Base-by-base conservation (phyloP, 2,888 invertebrate genomes). In the Erebia palarica region DNA sequence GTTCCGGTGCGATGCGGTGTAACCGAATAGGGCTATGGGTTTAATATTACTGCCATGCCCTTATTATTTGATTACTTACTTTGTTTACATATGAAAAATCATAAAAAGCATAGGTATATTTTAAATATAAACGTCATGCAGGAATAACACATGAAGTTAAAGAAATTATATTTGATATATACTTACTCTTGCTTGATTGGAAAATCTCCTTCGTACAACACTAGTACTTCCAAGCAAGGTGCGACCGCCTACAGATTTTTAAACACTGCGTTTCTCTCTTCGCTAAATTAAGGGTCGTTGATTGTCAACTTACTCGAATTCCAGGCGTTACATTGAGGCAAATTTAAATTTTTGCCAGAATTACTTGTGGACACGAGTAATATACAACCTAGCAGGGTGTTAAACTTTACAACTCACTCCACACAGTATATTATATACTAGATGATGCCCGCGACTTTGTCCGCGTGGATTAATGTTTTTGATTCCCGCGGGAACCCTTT, bases 181-280 rank as follows among this genome's bases (percentile, higher is more conserved):
- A 47, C 11, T 11, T 13, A 21, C 21, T 21, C 3, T 53, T 53
- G 3, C 9, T 47, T 49, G 49, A 13, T 49, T 13, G 49, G 49
- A 49, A 49, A 49, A 16, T 8, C 16, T 53, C 1, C 53, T 16
- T 14, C 8, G n/a, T 64, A 64, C 27, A 51, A n/a, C 64, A n/a
- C 51, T 36, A 27, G 36, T 36, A 27, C 10, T 68, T 21, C 27
- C 10, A 47, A 49, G 11, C 58, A 69, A 64, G 64, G 49, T 58
- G 69, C 49, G 57, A 63, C 61, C 68, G 18, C 57, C 47, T 64
- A 64, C 49, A 9, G 58, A 53, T 44, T 61, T 18, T 68, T 55
- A 64, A 44, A 68, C 42, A 63, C 59, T 14, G 57, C 13, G 53
- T 64, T 49, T 16, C 27, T 69, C 18, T 42, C 4, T 13, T 64